These are phyloP conservation scores for Trichopria drosophilae DNA, from an alignment of 2,888 invertebrate species.

Conservation along the genomic window DNA sequence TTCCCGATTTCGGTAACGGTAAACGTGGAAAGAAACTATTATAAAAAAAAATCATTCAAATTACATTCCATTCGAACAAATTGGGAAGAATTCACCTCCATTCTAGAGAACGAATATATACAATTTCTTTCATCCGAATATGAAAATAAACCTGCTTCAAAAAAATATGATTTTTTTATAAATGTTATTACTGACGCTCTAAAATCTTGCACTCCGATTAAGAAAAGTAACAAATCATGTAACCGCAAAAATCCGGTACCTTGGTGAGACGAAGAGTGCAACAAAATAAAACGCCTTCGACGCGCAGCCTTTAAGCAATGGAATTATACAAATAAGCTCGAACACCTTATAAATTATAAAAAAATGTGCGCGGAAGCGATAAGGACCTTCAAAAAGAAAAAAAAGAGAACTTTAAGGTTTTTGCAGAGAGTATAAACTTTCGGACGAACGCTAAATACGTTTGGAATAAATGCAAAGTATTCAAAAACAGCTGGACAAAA, in stretches of 20 bases:
- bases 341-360: conserved; percentile 23
- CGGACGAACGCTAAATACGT: conserved; percentile 9
- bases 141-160: too few relatives aligned
- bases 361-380: conserved; percentile 16
- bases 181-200: conserved; percentile 9
- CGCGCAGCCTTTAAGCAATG: conserved; percentile 23
- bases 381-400: conserved; percentile 25
- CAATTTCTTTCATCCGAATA: too few relatives aligned
- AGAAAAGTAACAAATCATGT: not conserved
- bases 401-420: conserved; percentile 4
- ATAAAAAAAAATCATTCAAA: too few relatives aligned
- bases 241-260: conserved; percentile 26
- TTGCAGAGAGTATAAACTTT: too few relatives aligned
- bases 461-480: too few relatives aligned
- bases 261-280: conserved; percentile 29
- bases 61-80: too few relatives aligned
- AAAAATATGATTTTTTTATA: conserved; percentile 24
- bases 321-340: conserved; percentile 11
- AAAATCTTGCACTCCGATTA: conserved; percentile 13
- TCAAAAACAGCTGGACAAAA: conserved; percentile 7
- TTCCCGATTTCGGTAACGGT: too few relatives aligned
- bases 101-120: too few relatives aligned
- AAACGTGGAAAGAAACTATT: too few relatives aligned
- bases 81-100: too few relatives aligned
- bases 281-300: conserved; percentile 15